Percentiles rank a stretch among this genome's conserved stretches.
These are phyloP conservation scores for Goniozus legneri DNA, from an alignment of 1,140 invertebrate species.

Conservation along the genomic window DNA sequence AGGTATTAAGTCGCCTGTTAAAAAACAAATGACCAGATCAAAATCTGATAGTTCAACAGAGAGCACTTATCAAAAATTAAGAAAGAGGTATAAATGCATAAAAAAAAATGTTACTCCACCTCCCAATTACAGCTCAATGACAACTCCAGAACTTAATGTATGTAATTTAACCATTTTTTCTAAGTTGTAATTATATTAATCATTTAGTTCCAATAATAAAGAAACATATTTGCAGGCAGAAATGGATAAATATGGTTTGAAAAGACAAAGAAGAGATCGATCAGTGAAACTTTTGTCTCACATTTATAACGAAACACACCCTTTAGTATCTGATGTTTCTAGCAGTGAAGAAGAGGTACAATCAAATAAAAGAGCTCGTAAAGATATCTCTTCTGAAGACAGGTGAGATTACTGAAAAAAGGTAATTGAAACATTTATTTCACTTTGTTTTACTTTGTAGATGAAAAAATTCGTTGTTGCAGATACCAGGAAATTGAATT, in stretches of 20 bases:
- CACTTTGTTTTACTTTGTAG: too few relatives aligned
- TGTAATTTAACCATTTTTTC: slow-evolving; percentile 10
- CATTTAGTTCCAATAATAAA: too few relatives aligned
- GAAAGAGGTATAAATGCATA: slow-evolving; percentile 12
- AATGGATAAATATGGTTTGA: slow-evolving; percentile 51
- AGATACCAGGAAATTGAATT: too few relatives aligned
- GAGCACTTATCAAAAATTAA: background rate
- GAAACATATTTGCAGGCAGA: slow-evolving; percentile 43
- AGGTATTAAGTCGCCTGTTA: too few relatives aligned
- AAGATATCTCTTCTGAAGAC: too few relatives aligned
- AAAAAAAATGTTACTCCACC: slow-evolving; percentile 34
- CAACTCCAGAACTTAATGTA: slow-evolving; percentile 48
- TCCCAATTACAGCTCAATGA: slow-evolving; percentile 44
- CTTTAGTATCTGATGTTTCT: slow-evolving; percentile 15
- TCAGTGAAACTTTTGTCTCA: slow-evolving; percentile 49
- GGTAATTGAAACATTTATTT: too few relatives aligned
- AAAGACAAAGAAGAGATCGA: slow-evolving; percentile 41
- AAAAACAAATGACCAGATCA: too few relatives aligned
- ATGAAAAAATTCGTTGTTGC: too few relatives aligned
- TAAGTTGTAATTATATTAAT: too few relatives aligned
- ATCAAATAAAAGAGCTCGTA: background rate
- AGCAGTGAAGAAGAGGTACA: slow-evolving; percentile 2
- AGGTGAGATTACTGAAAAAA: too few relatives aligned
- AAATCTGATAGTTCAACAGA: too few relatives aligned
- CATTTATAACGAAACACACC: slow-evolving; percentile 53